A percentile compares a stretch with the other conserved stretches of the same genome.
These are phyloP conservation scores for Nanger granti DNA, from an alignment of 2,113 vertebrate species.

Conservation along the genomic window DNA sequence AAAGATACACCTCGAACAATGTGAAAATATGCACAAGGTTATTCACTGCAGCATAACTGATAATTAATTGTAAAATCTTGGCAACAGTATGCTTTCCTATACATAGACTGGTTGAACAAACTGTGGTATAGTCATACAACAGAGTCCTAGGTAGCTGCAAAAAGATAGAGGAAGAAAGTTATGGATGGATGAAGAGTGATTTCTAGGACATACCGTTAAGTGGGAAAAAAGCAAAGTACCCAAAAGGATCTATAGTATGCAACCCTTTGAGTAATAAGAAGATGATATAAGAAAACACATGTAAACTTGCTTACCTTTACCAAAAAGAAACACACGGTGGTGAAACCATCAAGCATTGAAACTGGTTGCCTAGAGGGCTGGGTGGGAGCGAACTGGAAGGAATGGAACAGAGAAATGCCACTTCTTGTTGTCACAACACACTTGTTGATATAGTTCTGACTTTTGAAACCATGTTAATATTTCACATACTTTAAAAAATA, in stretches of 20 bases:
- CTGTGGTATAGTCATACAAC: neutral
- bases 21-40: neutral
- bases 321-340: neutral
- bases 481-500: constrained; percentile 11
- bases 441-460: neutral
- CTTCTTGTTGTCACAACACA: neutral
- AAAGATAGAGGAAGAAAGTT: neutral
- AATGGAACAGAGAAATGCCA: neutral
- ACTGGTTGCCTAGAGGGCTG: neutral
- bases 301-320: neutral
- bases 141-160: neutral
- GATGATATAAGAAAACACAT: neutral
- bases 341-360: neutral
- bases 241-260: neutral
- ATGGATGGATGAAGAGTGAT: neutral
- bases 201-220: neutral
- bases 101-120: neutral
- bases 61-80: neutral
- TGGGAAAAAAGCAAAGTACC: neutral
- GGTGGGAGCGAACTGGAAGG: neutral
- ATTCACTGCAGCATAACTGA: neutral
- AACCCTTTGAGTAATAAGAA: neutral
- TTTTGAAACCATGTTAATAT: constrained; percentile 15
- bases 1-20: neutral
- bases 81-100: neutral